A percentile compares a stretch with the other conserved stretches of the same genome.
Conservation (phyloP, 2,797 vertebrate species). For the Myripristis jacobus region DNA sequence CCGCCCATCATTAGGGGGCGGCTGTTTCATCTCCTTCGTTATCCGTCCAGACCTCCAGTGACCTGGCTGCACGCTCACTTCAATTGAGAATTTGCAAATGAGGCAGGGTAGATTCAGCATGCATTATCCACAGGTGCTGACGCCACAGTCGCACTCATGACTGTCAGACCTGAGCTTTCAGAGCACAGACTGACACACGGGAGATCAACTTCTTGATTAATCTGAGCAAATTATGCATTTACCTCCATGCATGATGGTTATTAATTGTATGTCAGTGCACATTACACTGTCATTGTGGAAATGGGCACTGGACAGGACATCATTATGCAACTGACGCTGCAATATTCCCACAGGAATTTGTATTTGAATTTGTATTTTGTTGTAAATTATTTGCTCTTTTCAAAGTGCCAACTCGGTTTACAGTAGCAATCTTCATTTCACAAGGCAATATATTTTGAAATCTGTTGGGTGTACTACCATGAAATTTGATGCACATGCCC, state of each 20-base stretch:
- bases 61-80: slow-evolving; percentile 61
- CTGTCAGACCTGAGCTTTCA: slow-evolving; percentile 44
- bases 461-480: too few species aligned
- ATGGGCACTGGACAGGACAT: not conserved
- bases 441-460: too few species aligned
- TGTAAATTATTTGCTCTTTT: slow-evolving; percentile 37
- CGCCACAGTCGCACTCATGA: slow-evolving; percentile 37
- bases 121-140: slow-evolving; percentile 52
- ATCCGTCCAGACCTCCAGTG: slow-evolving; percentile 62
- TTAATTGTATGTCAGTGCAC: slow-evolving; percentile 17
- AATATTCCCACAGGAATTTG: not conserved
- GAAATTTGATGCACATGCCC: too few species aligned
- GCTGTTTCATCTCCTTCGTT: slow-evolving; percentile 74
- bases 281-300: slow-evolving; percentile 1
- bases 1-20: slow-evolving; percentile 73
- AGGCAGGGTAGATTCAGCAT: slow-evolving; percentile 50
- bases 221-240: slow-evolving; percentile 48
- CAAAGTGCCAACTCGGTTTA: slow-evolving; percentile 20
- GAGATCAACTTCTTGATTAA: slow-evolving; percentile 52
- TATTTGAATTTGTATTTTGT: slow-evolving; percentile 26
- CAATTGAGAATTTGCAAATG: slow-evolving; percentile 81
- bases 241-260: slow-evolving; percentile 10
- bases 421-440: slow-evolving; percentile 17
- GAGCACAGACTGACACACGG: slow-evolving; percentile 25
- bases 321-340: not conserved